Percentiles rank a stretch among this genome's conserved stretches.
Evolutionary conservation across 2,797 vertebrate genomes (phyloP).

Genomic region (Chaetodon trifasciatus): DNA sequence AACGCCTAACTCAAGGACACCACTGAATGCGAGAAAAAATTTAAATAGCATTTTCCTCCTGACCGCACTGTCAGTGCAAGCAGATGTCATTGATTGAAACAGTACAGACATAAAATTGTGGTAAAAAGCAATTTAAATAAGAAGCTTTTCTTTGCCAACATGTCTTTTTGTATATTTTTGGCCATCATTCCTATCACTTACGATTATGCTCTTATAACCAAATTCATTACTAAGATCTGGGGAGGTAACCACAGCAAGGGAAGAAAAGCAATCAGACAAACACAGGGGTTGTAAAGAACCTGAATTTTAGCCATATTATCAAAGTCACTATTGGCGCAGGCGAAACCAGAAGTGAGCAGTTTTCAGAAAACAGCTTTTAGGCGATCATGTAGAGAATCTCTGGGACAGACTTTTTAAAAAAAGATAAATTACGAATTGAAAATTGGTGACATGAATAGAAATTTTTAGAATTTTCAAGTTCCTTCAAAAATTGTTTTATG

Average conservation of each 20-base stretch:
- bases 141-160: background rate
- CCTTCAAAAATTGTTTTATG: background rate
- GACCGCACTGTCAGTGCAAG: background rate
- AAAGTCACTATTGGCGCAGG: background rate
- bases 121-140: background rate
- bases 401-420: background rate
- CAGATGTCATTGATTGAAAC: constrained; percentile 6
- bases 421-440: background rate
- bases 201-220: background rate
- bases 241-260: background rate
- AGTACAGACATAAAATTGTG: background rate
- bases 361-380: no score
- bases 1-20: background rate
- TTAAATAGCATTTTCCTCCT: background rate
- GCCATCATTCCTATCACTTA: background rate
- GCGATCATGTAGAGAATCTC: no score
- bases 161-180: background rate
- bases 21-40: constrained; percentile 1
- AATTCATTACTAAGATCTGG: background rate
- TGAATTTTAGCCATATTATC: background rate
- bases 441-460: background rate
- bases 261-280: background rate
- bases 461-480: background rate
- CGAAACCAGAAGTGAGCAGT: no score
- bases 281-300: background rate